Percentiles rank a stretch among this genome's conserved stretches.
phyloP scores from a whole-genome alignment of 2,888 invertebrate genomes.

The Dasypolia templi region DNA sequence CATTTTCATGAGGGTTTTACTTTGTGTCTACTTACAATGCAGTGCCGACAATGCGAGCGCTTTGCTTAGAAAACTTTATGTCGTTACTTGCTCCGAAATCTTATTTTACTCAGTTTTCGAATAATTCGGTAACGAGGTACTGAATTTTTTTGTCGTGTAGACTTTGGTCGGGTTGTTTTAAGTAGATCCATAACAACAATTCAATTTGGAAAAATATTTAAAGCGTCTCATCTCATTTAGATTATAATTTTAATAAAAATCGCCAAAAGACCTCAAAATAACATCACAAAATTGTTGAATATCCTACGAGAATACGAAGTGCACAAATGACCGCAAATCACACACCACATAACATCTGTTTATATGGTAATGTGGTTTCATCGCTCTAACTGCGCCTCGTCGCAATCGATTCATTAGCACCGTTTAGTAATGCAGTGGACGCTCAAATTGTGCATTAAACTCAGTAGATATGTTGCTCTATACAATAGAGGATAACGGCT shows the following conservation, averaged over 20 bases:
- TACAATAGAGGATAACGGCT: not conserved
- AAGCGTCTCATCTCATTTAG: no score
- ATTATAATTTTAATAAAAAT: not conserved
- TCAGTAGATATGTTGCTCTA: not conserved
- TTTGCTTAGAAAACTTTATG: constrained; percentile 17
- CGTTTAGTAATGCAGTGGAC: constrained; percentile 11
- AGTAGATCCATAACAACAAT: no score
- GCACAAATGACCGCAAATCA: constrained; percentile 50
- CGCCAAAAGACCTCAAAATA: not conserved
- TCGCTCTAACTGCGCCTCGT: constrained; percentile 24
- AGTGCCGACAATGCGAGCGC: not conserved
- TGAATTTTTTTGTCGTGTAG: not conserved
- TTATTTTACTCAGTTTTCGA: not conserved
- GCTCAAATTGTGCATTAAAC: constrained; percentile 1
- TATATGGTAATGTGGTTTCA: constrained; percentile 51
- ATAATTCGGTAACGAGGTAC: not conserved
- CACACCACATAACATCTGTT: constrained; percentile 41
- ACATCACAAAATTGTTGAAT: constrained; percentile 8
- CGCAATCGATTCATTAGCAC: constrained; percentile 37
- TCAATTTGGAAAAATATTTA: no score
- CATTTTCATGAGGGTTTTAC: not conserved
- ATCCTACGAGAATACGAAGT: not conserved
- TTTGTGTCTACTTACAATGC: not conserved
- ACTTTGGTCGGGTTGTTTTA: not conserved
- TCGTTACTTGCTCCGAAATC: constrained; percentile 2